Evolutionary conservation across 2,888 invertebrate genomes (phyloP).

Genomic region (Limenitis camilla): DNA sequence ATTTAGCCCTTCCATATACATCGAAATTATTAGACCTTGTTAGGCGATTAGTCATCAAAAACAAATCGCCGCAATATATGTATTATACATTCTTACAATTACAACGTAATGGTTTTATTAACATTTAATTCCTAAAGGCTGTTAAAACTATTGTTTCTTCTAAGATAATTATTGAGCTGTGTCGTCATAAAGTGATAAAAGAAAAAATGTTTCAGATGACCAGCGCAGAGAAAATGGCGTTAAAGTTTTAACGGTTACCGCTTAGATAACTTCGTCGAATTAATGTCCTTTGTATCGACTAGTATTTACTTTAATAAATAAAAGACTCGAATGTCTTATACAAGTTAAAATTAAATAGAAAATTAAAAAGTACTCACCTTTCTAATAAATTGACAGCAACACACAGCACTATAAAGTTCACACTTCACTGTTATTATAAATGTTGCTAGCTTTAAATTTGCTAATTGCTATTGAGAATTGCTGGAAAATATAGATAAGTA

Average conservation of each 20-base stretch:
- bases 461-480: neutral
- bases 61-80: conserved; percentile 31
- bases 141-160: too few relatives aligned
- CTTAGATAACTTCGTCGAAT: conserved; percentile 14
- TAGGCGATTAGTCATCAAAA: conserved; percentile 53
- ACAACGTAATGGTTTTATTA: too few relatives aligned
- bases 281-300: neutral
- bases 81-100: too few relatives aligned
- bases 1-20: conserved; percentile 32
- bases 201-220: conserved; percentile 51
- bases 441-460: conserved; percentile 24
- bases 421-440: conserved; percentile 47
- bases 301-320: neutral
- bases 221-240: conserved; percentile 68
- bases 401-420: conserved; percentile 60
- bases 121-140: too few relatives aligned
- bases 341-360: conserved; percentile 10
- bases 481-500: neutral
- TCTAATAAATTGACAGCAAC: conserved; percentile 63
- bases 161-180: neutral
- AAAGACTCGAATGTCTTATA: neutral
- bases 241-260: conserved; percentile 46
- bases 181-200: conserved; percentile 26
- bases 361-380: conserved; percentile 54
- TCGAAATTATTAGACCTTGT: conserved; percentile 40